Evolutionary conservation across 30 jellyfish, hydroid and myxozoan genomes (phyloP), one percentile per base, ranked within the genome.

Genomic region (Hydractinia echinata): DNA sequence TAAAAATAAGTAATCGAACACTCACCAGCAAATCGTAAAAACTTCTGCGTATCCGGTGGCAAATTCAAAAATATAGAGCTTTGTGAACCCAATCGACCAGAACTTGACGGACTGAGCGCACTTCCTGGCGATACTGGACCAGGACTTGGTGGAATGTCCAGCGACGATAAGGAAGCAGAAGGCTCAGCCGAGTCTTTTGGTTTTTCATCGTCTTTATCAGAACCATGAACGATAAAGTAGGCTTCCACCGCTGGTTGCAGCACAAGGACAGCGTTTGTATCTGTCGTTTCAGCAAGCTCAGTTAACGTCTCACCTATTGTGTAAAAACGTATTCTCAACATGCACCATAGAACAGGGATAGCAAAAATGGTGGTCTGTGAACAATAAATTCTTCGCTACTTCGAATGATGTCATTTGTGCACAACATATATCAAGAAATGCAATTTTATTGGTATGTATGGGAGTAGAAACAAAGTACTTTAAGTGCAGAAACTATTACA

Each of bases 241-340:
- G 96, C 96, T 72, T 93, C 99, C 51, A 93, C 99, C 9, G 96
- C 99, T 44, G 96, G 99, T 64, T 93, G 99, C 16, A 93, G 86
- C 20, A 93, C 95, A 21, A 93, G 92, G 16, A 93, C 99, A 7
- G 99, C 99, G 66, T 93, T 93, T 48, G 99, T 77, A 81, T 93
- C 99, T 6, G 99, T 83, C 11, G 99, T 93, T 69, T 93, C 99
- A 4, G 95, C 96, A 10, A 93, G 83, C 72, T 93, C 99, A 18
- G 95, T 81, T 66, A 93, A 67, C 48, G 97, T 79, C 70, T 93
- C 99, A 68, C 99, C 99, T 93, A 70, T 18, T 21, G 73, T 52
- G 61, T 15, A 81, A 53, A 30, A 3, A 68, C 21, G 53, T 3
- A 48, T 68, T 15, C 30, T 18, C n/a, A 18, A 39, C 30, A 71